These are phyloP conservation scores for Drosophila sordidula DNA, from an alignment of 2,888 invertebrate species.

Conservation along the genomic window DNA sequence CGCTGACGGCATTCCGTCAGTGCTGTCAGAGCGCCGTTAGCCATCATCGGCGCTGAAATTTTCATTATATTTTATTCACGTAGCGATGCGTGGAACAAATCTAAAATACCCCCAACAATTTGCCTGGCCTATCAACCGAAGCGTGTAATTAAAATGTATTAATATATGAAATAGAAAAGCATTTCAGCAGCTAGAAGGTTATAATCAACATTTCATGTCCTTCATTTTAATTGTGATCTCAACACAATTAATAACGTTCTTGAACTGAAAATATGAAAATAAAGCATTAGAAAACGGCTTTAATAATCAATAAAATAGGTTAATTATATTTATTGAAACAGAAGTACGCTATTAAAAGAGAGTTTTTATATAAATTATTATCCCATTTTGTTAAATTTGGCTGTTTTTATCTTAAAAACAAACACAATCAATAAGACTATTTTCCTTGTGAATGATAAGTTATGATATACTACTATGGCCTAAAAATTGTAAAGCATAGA, in stretches of 20 bases:
- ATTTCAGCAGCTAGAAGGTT: conserved; percentile 28
- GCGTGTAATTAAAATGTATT: conserved; percentile 78
- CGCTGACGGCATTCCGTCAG: conserved; percentile 80
- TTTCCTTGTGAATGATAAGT: neutral
- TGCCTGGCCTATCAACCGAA: conserved; percentile 53
- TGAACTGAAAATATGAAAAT: neutral
- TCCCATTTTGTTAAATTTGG: neutral
- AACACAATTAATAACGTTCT: neutral
- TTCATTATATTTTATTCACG: conserved; percentile 81
- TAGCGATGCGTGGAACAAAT: conserved; percentile 77
- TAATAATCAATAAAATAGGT: neutral
- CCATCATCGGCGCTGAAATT: conserved; percentile 78
- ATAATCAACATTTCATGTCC: neutral
- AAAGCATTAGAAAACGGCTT: too few relatives aligned
- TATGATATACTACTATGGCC: too few relatives aligned
- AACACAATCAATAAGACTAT: neutral
- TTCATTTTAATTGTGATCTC: neutral
- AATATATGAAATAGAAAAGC: conserved; percentile 47
- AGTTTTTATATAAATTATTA: too few relatives aligned
- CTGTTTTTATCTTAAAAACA: too few relatives aligned
- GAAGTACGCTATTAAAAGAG: too few relatives aligned
- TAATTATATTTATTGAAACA: neutral
- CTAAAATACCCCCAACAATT: conserved; percentile 60
- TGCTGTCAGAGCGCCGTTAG: conserved; percentile 45
- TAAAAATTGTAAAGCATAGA: too few relatives aligned